phyloP scores from a whole-genome alignment of 64 coral and sea anemone species.

The Pocillopora verrucosa region DNA sequence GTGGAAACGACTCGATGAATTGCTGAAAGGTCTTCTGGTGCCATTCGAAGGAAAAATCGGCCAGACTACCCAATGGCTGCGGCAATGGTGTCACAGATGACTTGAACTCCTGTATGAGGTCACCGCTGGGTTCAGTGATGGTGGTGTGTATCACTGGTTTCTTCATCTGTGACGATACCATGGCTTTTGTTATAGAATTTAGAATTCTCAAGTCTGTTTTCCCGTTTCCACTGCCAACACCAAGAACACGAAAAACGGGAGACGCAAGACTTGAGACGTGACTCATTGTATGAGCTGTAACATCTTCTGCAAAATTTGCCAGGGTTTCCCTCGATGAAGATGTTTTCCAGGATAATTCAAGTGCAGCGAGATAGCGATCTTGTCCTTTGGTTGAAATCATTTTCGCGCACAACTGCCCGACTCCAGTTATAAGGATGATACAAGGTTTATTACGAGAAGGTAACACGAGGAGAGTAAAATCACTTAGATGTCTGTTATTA shows the following conservation, averaged over 20 bases:
- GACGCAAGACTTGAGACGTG: neutral
- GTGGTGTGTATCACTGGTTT: neutral
- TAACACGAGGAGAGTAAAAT: no score
- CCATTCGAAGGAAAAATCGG: neutral
- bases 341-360: neutral
- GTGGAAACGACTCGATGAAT: neutral
- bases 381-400: neutral
- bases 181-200: neutral
- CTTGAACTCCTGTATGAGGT: neutral
- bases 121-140: neutral
- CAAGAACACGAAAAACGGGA: neutral
- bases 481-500: no score
- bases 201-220: neutral
- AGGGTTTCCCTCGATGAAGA: neutral
- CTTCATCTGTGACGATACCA: neutral
- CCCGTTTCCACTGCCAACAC: conserved; percentile 3
- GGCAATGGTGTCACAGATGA: neutral
- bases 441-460: no score
- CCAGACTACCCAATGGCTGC: neutral
- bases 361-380: neutral
- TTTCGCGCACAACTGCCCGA: no score
- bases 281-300: neutral
- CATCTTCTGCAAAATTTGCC: neutral
- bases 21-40: neutral
- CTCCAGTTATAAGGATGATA: no score